Evolutionary conservation across 2,888 invertebrate species (phyloP).

Genomic region (Chaitophorus viminalis): DNA sequence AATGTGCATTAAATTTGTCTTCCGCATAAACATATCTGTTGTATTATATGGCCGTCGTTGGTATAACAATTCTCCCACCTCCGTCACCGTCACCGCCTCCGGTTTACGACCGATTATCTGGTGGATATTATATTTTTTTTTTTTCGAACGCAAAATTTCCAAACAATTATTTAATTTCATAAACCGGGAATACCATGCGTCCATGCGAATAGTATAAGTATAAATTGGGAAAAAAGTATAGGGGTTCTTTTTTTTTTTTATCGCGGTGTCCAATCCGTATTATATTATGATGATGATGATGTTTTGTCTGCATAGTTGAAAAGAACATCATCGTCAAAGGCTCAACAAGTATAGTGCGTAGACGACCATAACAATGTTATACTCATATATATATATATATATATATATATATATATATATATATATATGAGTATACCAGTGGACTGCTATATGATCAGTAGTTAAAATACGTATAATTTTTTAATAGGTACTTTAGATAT

Average conservation of each 20-base stretch:
- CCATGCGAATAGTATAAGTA: neutral
- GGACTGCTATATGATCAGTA: too few relatives aligned
- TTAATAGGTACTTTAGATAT: too few relatives aligned
- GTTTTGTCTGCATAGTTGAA: neutral
- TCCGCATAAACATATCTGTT: conserved; percentile 39
- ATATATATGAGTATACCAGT: too few relatives aligned
- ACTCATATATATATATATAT: too few relatives aligned
- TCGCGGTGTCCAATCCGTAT: neutral
- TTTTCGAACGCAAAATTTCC: neutral
- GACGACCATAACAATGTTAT: neutral
- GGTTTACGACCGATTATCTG: conserved; percentile 34
- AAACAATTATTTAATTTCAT: neutral
- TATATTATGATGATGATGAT: neutral
- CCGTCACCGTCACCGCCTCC: conserved; percentile 3
- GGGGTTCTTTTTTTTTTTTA: neutral
- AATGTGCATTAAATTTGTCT: conserved; percentile 56
- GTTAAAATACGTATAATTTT: too few relatives aligned
- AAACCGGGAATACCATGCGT: neutral
- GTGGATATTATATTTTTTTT: neutral
- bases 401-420: too few relatives aligned
- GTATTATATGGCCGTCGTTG: conserved; percentile 1
- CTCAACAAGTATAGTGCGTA: neutral
- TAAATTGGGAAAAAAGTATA: neutral
- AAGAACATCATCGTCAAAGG: neutral
- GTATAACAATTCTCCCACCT: neutral